Conservation (phyloP, 2,888 invertebrate species). For the Pyrrhosoma nymphula region DNA sequence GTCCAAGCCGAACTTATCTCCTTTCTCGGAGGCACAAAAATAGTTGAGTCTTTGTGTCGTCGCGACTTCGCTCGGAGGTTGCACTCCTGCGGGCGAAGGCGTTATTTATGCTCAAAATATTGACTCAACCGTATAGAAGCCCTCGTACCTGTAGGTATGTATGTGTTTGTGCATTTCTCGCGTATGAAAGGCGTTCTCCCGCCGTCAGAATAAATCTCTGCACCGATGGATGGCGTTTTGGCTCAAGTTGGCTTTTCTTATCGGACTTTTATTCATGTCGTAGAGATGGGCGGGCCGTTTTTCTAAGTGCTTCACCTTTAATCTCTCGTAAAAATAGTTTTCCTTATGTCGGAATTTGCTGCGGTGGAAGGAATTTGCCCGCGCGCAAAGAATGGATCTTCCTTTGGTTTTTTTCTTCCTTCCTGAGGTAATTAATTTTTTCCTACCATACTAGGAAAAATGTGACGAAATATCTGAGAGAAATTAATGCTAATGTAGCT, state of each 20-base stretch:
- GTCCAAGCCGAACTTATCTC: neutral
- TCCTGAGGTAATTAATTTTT: neutral
- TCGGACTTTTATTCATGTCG: neutral
- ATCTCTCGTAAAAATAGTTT: neutral
- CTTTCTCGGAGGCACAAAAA: neutral
- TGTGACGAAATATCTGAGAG: too few relatives aligned
- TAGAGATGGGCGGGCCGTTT: neutral
- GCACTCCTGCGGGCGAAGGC: neutral
- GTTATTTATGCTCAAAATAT: conserved; percentile 20
- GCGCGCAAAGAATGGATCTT: neutral
- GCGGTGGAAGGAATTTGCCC: neutral
- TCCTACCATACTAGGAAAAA: neutral
- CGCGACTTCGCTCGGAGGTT: neutral
- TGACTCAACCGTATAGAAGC: neutral
- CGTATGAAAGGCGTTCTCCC: neutral
- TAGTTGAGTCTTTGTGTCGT: neutral
- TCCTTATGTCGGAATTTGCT: neutral
- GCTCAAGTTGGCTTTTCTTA: neutral
- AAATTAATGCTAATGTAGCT: too few relatives aligned
- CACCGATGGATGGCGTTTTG: neutral
- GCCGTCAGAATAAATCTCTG: neutral
- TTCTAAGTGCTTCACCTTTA: neutral
- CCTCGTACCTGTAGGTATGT: neutral
- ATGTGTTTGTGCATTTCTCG: neutral
- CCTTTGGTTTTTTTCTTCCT: neutral